These are phyloP conservation scores for Chrysopa pallens DNA, from an alignment of 1,140 invertebrate species.

Conservation along the genomic window DNA sequence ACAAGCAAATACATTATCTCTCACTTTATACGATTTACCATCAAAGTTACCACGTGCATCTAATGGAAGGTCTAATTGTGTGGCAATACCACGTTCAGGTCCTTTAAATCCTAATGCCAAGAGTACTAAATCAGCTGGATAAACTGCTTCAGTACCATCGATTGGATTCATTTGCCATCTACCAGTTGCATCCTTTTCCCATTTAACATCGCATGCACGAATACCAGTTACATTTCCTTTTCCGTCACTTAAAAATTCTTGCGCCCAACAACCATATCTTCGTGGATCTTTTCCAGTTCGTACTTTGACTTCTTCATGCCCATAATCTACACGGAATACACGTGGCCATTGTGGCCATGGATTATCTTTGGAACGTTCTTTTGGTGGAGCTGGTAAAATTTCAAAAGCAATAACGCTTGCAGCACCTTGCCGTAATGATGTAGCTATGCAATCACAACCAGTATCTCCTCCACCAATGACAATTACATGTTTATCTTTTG, in stretches of 20 bases:
- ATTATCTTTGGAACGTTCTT: conserved; percentile 62
- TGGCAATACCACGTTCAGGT: conserved; percentile 78
- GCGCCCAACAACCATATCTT: conserved; percentile 83
- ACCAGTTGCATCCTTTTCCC: conserved; percentile 82
- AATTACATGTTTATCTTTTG: conserved; percentile 89
- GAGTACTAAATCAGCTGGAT: conserved; percentile 79
- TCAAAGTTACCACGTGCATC: conserved; percentile 88
- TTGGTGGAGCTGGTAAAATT: conserved; percentile 84
- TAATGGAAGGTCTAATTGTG: conserved; percentile 64
- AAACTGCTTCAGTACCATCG: conserved; percentile 62
- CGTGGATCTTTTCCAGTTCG: conserved; percentile 88
- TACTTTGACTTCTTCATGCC: conserved; percentile 81
- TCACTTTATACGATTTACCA: conserved; percentile 71
- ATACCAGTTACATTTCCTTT: conserved; percentile 81
- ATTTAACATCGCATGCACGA: conserved; percentile 76
- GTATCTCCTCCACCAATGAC: conserved; percentile 98
- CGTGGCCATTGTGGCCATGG: conserved; percentile 98
- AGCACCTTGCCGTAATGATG: conserved; percentile 91
- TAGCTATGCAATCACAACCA: conserved; percentile 98
- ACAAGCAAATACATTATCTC: conserved; percentile 81
- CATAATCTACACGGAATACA: conserved; percentile 95
- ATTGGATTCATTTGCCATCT: conserved; percentile 90
- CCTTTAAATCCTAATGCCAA: conserved; percentile 98
- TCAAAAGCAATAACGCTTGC: conserved; percentile 93
- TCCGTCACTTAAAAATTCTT: conserved; percentile 87